Evolutionary conservation across 2,888 invertebrate genomes (phyloP), one percentile per base, ranked within the genome.

Genomic region (Papilio elwesi): DNA sequence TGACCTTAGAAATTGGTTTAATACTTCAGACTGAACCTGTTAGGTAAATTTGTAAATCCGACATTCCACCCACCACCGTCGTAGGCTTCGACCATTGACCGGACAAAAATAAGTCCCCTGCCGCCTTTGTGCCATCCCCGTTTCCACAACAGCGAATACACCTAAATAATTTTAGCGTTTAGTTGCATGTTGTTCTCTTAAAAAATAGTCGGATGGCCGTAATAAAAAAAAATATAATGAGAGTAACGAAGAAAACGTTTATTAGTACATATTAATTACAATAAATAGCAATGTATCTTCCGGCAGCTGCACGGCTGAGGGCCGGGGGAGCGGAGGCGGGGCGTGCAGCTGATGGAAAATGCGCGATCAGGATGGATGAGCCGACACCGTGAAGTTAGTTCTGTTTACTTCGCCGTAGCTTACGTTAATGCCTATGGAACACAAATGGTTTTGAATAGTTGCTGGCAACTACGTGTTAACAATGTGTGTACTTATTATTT

Each of bases 281-380:
- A 88, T 87, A 88, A 87, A 86, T 87, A 86, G 75, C 74, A 76
- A 73, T 67, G 76, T 48, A 86, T 93, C 93, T 93, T 93, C 93
- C 93, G 93, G 91, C 93, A 93, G 91, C 91, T 92, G 87, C 90
- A 91, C 88, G 78, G 79, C 38, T 9, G 59, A 10, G 11, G 43
- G 59, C 59, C 59, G 11, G 10, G 38, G 80, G 80, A 75, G 73
- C 74, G 43, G 70, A n/a, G 8, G n/a, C 78, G 83, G 80, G 83
- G 81, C 81, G 87, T 90, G 91, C 91, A 92, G 91, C 93, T 92
- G 93, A 76, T 93, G 93, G 93, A 93, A 93, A 93, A 93, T 88
- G 81, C 83, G 82, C 83, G 83, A 79, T 83, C 86, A 82, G 83
- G 87, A 85, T 87, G 86, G 84, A 87, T 87, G 86, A 81, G 87